Percentiles rank a stretch among this genome's conserved stretches.
Evolutionary conservation across 2,113 vertebrate genomes (phyloP).

Genomic region (Climacteris rufus): DNA sequence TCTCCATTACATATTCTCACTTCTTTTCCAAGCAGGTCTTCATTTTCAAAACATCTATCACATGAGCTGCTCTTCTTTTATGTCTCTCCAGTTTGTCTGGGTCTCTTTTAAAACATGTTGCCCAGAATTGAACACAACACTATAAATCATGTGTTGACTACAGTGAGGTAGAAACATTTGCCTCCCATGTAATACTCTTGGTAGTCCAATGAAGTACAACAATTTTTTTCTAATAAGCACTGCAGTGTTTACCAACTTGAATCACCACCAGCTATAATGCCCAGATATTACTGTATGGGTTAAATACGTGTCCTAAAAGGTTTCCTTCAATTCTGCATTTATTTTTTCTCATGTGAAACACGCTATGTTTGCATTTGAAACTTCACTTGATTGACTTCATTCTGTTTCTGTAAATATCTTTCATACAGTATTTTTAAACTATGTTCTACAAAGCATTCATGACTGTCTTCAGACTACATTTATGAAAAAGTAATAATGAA

Average conservation of each 20-base stretch:
- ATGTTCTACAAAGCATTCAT: neutral
- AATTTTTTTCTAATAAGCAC: neutral
- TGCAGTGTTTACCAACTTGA: neutral
- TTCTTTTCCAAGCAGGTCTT: constrained; percentile 3
- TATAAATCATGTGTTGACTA: constrained; percentile 15
- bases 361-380: neutral
- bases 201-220: neutral
- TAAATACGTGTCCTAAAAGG: neutral
- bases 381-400: neutral
- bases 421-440: neutral
- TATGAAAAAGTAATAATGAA: neutral
- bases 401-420: neutral
- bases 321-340: neutral
- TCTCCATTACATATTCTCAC: neutral
- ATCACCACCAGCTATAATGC: neutral
- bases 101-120: neutral
- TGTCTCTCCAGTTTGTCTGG: constrained; percentile 2
- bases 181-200: neutral
- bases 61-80: constrained; percentile 13
- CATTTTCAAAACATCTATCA: constrained; percentile 19
- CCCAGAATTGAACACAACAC: neutral
- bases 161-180: constrained; percentile 3
- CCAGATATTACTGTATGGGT: neutral
- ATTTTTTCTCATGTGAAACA: neutral
- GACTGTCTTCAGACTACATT: neutral